Evolutionary conservation across 1,140 invertebrate species (phyloP), one percentile per base, ranked within the genome.

Genomic region (Schlechtendalia chinensis): DNA sequence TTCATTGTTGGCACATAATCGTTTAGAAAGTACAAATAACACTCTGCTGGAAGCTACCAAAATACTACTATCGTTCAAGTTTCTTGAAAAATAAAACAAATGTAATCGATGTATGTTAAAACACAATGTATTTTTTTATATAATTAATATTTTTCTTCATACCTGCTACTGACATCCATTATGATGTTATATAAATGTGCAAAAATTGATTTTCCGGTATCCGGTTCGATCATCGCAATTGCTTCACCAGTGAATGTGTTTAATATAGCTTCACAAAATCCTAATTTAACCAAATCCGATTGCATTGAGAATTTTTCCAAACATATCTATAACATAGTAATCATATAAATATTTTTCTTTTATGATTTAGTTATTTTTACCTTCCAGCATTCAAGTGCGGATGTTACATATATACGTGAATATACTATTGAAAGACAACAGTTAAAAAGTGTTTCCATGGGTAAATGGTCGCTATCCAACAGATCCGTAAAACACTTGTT

Each of bases 361-460:
- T 45, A 22, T 17, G 22, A 45, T 50, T 50, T 50, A 61, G 17
- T 27, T 29, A 27, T 29, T 12, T 4, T 61, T 47, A 79, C 75
- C 75, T 79, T 79, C 75, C 58, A 79, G 24, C 32, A 79, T 63
- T 79, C 75, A 1, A 61, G 22, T 29, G 32, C 16, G 19, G 75
- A 45, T 45, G 5, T 63, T 29, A 17, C 22, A 19, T 47, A 10
- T 27, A 45, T 59, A n/a, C 14, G 8, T 47, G 10, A 77, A 45
- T 56, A 61, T 17, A 63, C 58, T 29, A 79, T 61, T n/a, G 56
- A 63, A 27, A 61, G 32, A 50, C 54, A 61, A 63, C 75, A 79
- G 22, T 79, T 79, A 50, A 79, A 79, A 63, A 79, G 75, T 22
- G 58, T 63, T 79, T 79, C 75, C 75, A 79, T 79, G 4, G 75